Conservation (phyloP, 1,140 invertebrate genomes). For the Chionoecetes opilio region DNA sequence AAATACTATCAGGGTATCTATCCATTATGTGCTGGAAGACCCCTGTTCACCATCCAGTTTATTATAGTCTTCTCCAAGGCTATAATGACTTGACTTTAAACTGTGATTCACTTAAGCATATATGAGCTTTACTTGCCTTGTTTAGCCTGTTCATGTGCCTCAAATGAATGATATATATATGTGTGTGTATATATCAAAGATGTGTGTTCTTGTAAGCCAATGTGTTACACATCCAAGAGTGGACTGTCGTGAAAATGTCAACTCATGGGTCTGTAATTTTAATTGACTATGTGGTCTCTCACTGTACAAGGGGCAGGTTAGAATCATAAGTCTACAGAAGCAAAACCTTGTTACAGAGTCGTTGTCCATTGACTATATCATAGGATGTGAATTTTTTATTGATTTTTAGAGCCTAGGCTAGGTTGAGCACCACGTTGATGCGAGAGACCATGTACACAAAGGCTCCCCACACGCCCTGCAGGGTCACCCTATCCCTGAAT, state of each 20-base stretch:
- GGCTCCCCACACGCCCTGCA: conserved; percentile 69
- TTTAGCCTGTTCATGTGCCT: conserved; percentile 79
- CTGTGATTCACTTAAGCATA: conserved; percentile 79
- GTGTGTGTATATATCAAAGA: conserved; percentile 65
- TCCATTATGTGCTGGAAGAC: conserved; percentile 54
- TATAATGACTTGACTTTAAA: conserved; percentile 75
- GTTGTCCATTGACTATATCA: conserved; percentile 62
- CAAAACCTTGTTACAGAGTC: conserved; percentile 57
- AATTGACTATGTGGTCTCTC: conserved; percentile 76
- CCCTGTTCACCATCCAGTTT: conserved; percentile 70
- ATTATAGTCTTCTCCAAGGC: conserved; percentile 67
- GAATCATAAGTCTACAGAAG: conserved; percentile 36
- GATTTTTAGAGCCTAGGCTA: conserved; percentile 48
- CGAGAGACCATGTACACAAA: conserved; percentile 76
- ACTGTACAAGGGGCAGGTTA: conserved; percentile 65
- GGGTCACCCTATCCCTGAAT: conserved; percentile 62
- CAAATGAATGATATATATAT: conserved; percentile 66
- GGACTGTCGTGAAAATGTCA: conserved; percentile 60
- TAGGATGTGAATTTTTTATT: neutral
- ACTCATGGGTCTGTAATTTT: conserved; percentile 67
- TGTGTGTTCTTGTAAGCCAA: conserved; percentile 77
- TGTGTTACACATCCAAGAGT: conserved; percentile 67
- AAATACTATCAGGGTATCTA: conserved; percentile 66
- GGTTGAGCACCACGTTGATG: conserved; percentile 60
- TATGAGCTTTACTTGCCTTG: conserved; percentile 79